These are phyloP conservation scores for Lagopus muta DNA, from an alignment of 2,113 vertebrate genomes.

Conservation along the genomic window DNA sequence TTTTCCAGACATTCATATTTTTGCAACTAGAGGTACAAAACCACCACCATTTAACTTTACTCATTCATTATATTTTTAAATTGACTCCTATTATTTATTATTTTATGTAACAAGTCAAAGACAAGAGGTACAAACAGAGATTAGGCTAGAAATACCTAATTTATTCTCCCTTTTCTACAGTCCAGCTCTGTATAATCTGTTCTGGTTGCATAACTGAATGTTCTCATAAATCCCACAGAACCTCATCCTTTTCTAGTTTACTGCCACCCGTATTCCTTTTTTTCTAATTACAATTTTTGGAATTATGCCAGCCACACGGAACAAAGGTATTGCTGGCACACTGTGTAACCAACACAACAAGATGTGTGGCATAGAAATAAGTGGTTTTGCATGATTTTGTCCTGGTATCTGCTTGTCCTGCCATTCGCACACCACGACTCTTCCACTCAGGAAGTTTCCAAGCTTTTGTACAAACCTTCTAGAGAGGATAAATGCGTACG, in stretches of 20 bases:
- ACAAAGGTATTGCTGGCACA: background rate
- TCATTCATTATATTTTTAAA: background rate
- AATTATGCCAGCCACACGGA: background rate
- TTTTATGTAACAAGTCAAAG: background rate
- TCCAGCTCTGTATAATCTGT: background rate
- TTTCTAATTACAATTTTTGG: background rate
- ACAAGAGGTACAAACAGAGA: background rate
- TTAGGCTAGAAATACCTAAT: background rate
- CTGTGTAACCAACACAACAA: background rate
- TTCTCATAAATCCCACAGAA: background rate
- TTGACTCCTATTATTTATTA: background rate
- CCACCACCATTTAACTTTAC: background rate
- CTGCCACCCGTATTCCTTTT: background rate
- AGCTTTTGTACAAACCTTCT: background rate
- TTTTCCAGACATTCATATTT: background rate
- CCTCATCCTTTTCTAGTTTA: background rate
- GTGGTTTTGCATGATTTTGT: background rate
- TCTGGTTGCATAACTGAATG: background rate
- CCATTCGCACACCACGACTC: background rate
- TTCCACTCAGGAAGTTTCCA: background rate
- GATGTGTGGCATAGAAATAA: background rate
- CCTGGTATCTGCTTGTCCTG: background rate
- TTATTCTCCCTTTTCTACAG: background rate
- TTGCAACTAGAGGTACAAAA: background rate
- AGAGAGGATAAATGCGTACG: background rate